Evolutionary conservation across 2,113 vertebrate genomes (phyloP).

Genomic region (Chloroceryle aenea): DNA sequence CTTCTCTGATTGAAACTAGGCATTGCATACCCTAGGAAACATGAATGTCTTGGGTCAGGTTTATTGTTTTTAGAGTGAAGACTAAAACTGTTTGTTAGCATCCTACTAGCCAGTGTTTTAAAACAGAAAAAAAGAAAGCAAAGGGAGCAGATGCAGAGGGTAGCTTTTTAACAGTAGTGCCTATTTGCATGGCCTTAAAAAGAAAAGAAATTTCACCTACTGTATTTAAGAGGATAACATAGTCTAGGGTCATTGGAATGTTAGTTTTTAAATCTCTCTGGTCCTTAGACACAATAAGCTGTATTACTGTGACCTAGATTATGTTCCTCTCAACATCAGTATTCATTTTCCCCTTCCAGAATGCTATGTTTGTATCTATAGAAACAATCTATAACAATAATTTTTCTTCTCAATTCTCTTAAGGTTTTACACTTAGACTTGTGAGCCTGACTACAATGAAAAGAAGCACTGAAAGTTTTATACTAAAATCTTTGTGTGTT

Average conservation of each 20-base stretch:
- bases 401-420: not conserved
- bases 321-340: not conserved
- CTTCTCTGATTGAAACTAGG: not conserved
- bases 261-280: not conserved
- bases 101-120: not conserved
- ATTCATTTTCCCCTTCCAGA: not conserved
- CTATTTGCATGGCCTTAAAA: not conserved
- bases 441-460: not conserved
- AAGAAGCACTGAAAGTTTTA: not conserved
- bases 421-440: not conserved
- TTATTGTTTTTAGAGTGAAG: not conserved
- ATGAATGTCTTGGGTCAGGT: not conserved
- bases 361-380: not conserved
- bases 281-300: not conserved
- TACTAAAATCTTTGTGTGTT: constrained; percentile 3
- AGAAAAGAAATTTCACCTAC: not conserved
- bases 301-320: not conserved
- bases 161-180: not conserved
- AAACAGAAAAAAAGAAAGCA: not conserved
- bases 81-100: not conserved
- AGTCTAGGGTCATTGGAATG: not conserved
- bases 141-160: not conserved
- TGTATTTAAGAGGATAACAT: not conserved
- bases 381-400: not conserved
- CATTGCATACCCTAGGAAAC: not conserved